Percentiles rank a stretch among this genome's conserved stretches.
phyloP scores from a whole-genome alignment of 2,888 invertebrate species.

The Germaria angustata region DNA sequence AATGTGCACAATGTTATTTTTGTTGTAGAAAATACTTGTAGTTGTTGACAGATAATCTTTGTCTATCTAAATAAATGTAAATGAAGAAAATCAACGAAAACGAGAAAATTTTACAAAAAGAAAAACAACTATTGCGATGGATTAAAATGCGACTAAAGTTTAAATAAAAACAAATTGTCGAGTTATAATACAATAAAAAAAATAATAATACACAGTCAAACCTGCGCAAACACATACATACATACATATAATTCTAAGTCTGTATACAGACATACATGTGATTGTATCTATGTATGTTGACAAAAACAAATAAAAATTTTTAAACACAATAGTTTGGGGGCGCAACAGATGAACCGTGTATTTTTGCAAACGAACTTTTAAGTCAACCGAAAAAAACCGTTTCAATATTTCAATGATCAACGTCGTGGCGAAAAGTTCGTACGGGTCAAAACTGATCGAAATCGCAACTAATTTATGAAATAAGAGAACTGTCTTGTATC shows the following conservation, averaged over 20 bases:
- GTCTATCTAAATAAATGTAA: constrained; percentile 49
- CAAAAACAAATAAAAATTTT: constrained; percentile 40
- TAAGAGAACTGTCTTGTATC: constrained; percentile 15
- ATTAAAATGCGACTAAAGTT: constrained; percentile 63
- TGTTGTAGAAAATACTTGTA: constrained; percentile 18
- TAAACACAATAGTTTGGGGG: constrained; percentile 57
- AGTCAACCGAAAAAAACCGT: constrained; percentile 61
- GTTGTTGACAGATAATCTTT: constrained; percentile 16
- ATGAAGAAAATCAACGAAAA: constrained; percentile 59
- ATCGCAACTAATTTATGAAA: constrained; percentile 36
- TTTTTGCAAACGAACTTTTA: constrained; percentile 66
- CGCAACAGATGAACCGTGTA: constrained; percentile 57
- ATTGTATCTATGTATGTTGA: constrained; percentile 24
- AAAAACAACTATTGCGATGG: constrained; percentile 54
- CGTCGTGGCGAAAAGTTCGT: constrained; percentile 67
- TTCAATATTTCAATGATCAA: constrained; percentile 65
- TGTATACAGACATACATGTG: background rate
- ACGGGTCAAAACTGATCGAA: constrained; percentile 59
- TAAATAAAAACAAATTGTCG: constrained; percentile 63
- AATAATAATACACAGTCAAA: constrained; percentile 25
- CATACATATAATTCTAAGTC: background rate
- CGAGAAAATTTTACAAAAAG: constrained; percentile 43
- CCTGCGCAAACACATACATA: constrained; percentile 16
- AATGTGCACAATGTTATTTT: constrained; percentile 24
- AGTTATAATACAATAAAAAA: constrained; percentile 60